Evolutionary conservation across 2,797 vertebrate species (phyloP).

Genomic region (Amphiprion clarkii): DNA sequence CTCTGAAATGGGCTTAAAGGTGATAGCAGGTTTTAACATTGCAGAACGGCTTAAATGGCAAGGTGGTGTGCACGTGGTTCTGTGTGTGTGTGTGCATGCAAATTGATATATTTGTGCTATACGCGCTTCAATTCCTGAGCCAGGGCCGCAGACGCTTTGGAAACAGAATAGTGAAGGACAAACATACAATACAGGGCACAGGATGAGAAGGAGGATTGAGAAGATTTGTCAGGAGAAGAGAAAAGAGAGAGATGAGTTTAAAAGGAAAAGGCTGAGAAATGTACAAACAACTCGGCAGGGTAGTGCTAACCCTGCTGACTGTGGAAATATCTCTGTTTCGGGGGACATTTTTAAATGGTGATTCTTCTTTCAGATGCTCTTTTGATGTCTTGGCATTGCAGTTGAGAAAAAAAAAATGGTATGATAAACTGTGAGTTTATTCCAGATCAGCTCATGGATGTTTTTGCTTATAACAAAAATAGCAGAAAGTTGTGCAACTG

Average conservation of each 20-base stretch:
- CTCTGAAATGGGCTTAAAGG: conserved; percentile 45
- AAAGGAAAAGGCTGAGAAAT: conserved; percentile 2
- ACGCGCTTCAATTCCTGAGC: conserved; percentile 22
- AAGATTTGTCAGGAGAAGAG: conserved; percentile 18
- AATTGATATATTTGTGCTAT: conserved; percentile 27
- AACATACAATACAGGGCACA: conserved; percentile 23
- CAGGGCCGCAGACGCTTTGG: conserved; percentile 29
- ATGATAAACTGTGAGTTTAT: conserved; percentile 4
- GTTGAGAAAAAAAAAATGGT: background rate
- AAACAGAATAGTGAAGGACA: conserved; percentile 42
- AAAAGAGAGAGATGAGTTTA: background rate
- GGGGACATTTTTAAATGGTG: background rate
- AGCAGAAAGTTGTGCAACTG: background rate
- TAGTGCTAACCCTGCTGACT: background rate
- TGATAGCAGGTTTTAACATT: conserved; percentile 48
- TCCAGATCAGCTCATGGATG: background rate
- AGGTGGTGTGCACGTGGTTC: conserved; percentile 8
- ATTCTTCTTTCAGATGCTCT: background rate
- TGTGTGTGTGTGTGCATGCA: conserved; percentile 23
- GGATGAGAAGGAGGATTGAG: conserved; percentile 23
- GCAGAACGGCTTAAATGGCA: conserved; percentile 35
- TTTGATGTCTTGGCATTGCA: conserved; percentile 2
- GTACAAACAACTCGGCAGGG: conserved; percentile 1
- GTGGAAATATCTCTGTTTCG: conserved; percentile 9
- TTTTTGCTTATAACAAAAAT: background rate